A percentile compares a stretch with the other conserved stretches of the same genome.
These are phyloP conservation scores for Todiramphus chloris DNA, from an alignment of 2,113 vertebrate genomes.

Conservation along the genomic window DNA sequence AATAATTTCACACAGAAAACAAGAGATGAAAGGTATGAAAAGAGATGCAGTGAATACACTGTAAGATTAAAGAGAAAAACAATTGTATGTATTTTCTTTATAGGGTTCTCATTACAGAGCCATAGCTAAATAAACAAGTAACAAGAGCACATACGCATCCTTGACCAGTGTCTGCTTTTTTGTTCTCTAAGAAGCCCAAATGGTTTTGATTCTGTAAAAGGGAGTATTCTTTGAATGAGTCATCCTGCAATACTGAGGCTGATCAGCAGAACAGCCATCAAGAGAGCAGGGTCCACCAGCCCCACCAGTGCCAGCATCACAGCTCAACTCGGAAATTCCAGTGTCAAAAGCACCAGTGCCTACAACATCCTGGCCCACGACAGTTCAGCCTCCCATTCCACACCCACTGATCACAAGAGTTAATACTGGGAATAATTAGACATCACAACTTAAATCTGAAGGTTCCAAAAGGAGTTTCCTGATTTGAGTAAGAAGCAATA, in stretches of 20 bases:
- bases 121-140: neutral
- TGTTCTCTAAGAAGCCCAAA: neutral
- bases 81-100: neutral
- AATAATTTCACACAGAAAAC: slow-evolving; percentile 2
- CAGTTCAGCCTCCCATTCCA: neutral
- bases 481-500: neutral
- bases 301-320: neutral
- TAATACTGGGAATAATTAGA: neutral
- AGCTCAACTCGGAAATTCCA: neutral
- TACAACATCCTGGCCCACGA: neutral
- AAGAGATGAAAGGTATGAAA: neutral
- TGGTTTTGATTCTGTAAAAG: neutral
- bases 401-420: neutral
- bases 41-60: neutral
- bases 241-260: neutral
- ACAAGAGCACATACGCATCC: neutral
- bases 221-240: neutral
- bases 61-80: neutral
- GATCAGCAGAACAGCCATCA: neutral
- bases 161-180: neutral
- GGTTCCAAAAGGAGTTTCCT: neutral
- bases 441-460: neutral
- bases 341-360: neutral
- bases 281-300: neutral
- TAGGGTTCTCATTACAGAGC: neutral